Evolutionary conservation across 2,797 vertebrate genomes (phyloP).

Genomic region (Toxotes lorentzi): DNA sequence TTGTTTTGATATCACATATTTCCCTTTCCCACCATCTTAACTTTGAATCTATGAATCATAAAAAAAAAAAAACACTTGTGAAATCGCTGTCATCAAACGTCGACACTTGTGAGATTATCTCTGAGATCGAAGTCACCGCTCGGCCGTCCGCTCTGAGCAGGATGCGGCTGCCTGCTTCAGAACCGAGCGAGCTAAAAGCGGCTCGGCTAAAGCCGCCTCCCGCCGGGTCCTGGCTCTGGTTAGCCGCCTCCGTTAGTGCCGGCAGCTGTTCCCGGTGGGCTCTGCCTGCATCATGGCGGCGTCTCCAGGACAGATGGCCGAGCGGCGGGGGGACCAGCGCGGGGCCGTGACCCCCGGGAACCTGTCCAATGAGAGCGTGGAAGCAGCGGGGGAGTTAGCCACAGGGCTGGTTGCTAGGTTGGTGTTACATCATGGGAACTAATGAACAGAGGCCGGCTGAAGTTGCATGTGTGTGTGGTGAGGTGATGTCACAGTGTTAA

Average conservation of each 20-base stretch:
- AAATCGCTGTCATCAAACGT: slow-evolving; percentile 1
- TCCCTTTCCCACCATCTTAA: neutral
- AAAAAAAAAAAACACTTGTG: neutral
- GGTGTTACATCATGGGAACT: slow-evolving; percentile 67
- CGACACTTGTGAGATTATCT: slow-evolving; percentile 39
- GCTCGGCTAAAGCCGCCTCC: slow-evolving; percentile 62
- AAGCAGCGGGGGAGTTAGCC: slow-evolving; percentile 69
- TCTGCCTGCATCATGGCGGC: slow-evolving; percentile 15
- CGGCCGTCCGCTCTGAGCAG: slow-evolving; percentile 24
- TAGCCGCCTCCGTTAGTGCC: slow-evolving; percentile 47
- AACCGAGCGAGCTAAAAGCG: slow-evolving; percentile 57
- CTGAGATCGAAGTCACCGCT: slow-evolving; percentile 36
- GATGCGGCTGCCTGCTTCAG: slow-evolving; percentile 30
- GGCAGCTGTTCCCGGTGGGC: slow-evolving; percentile 74
- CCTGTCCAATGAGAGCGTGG: slow-evolving; percentile 65
- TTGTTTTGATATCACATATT: neutral
- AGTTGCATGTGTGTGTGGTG: slow-evolving; percentile 25
- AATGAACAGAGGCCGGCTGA: slow-evolving; percentile 49
- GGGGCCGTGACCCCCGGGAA: slow-evolving; percentile 66
- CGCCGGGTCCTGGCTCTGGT: slow-evolving; percentile 49
- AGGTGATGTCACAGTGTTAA: slow-evolving; percentile 69
- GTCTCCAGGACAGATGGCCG: slow-evolving; percentile 72
- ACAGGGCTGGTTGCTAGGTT: slow-evolving; percentile 77
- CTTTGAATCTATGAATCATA: neutral
- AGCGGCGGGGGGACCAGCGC: slow-evolving; percentile 32